A percentile compares a stretch with the other conserved stretches of the same genome.
phyloP scores from a whole-genome alignment of 2,888 invertebrate genomes.

The Melipona beecheii region DNA sequence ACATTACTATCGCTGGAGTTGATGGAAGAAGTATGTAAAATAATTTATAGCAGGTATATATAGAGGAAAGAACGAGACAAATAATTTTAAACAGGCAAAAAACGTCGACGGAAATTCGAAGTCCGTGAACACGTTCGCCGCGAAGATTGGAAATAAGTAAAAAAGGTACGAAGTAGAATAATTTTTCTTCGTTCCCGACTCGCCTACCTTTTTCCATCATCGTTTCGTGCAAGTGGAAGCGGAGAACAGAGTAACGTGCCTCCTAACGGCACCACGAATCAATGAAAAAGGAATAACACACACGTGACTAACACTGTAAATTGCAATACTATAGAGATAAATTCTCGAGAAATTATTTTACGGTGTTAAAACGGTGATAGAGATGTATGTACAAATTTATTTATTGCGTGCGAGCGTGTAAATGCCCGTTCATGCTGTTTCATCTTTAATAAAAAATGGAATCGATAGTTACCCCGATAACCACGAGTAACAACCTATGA shows the following conservation, averaged over 20 bases:
- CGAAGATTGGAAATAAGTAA: slow-evolving; percentile 31
- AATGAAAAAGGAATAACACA: not conserved
- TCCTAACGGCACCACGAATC: not conserved
- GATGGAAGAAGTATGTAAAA: not conserved
- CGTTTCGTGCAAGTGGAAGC: slow-evolving; percentile 7
- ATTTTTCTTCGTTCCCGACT: slow-evolving; percentile 18
- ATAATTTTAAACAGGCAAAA: not conserved
- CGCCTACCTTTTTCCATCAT: not conserved
- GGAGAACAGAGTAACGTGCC: slow-evolving; percentile 8
- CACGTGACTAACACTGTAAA: not conserved
- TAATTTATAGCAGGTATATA: not conserved
- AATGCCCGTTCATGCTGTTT: not conserved
- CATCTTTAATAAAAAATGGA: not conserved
- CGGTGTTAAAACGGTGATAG: too few species aligned
- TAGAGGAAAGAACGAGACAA: not conserved
- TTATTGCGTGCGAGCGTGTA: too few species aligned
- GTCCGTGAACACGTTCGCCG: slow-evolving; percentile 3
- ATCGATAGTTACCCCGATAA: not conserved
- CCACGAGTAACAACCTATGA: not conserved
- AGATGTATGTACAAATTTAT: not conserved
- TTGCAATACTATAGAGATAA: not conserved
- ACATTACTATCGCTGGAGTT: not conserved
- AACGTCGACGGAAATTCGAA: slow-evolving; percentile 9
- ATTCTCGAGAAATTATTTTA: slow-evolving; percentile 8
- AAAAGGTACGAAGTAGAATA: slow-evolving; percentile 19